Evolutionary conservation across 2,797 vertebrate species (phyloP), one percentile per base, ranked within the genome.

Genomic region (Lepidocolaptes lacrymiger): DNA sequence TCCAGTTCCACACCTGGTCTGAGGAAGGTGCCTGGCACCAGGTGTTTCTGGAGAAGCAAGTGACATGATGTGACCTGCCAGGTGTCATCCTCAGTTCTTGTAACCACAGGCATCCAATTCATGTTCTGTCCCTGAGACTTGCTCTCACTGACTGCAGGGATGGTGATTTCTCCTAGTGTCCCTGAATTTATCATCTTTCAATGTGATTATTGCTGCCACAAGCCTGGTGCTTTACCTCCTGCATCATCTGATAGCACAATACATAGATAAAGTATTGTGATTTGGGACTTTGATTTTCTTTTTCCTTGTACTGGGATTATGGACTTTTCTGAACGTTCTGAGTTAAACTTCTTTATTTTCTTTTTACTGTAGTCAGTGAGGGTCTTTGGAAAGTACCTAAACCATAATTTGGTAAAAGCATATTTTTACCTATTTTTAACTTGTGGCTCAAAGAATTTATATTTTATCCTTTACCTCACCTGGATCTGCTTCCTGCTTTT

Each of bases 1-100:
- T 12, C 24, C 6, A 1, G 34, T 6, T 21, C 19, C 28, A 2
- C 4, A 0, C 22, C 21, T 37, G 7, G 16, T 2, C 20, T 21
- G 72, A 62, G 91, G 56, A 36, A 49, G 52, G 27, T 36, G 58
- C 27, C 19, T 15, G 9, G 59, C 28, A 14, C 46, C 51, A 20
- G 79, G 3, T 37, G 73, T 36, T 67, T 23, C 86, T 63, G 30
- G 6, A 52, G 46, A 2, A 19, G 6, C 19, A 14, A 67, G 8
- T 14, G 10, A 7, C 4, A 20, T 48, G 74, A 7, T 17, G 21
- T 12, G 22, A 30, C 43, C 68, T 81, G 73, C 66, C 43, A 11
- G 32, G 54, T 64, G 44, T 20, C 61, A 39, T 1, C 48, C 44
- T 24, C 6, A 11, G 10, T 5, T 21, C 56, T 17, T 8, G 6